Percentiles rank a stretch among this genome's conserved stretches.
These are phyloP conservation scores for Harpalus rubripes DNA, from an alignment of 2,888 invertebrate genomes.

Conservation along the genomic window DNA sequence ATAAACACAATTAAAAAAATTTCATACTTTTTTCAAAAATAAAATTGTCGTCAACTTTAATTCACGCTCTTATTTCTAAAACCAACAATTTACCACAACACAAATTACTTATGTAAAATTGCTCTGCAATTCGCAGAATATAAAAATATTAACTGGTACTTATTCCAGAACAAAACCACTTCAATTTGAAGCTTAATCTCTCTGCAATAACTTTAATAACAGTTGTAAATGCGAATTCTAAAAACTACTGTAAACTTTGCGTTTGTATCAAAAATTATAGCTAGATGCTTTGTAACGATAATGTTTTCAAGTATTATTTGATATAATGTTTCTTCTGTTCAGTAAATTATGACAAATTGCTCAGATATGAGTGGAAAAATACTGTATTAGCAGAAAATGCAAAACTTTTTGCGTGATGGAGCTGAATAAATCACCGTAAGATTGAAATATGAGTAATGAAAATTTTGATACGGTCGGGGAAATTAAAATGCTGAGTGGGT, in stretches of 20 bases:
- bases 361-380: constrained; percentile 24
- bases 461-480: background rate
- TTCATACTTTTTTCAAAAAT: no score
- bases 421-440: background rate
- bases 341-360: constrained; percentile 39
- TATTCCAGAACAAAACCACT: constrained; percentile 2
- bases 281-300: background rate
- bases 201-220: constrained; percentile 7
- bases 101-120: constrained; percentile 10
- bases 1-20: no score
- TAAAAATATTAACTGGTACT: constrained; percentile 9
- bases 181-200: background rate
- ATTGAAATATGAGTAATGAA: background rate
- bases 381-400: background rate
- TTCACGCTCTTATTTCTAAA: background rate
- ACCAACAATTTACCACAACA: constrained; percentile 12
- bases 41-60: background rate
- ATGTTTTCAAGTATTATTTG: constrained; percentile 43
- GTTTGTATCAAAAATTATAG: constrained; percentile 17
- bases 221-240: constrained; percentile 29
- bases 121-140: background rate
- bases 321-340: constrained; percentile 21
- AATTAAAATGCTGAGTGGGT: background rate
- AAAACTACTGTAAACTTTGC: constrained; percentile 11
- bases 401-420: background rate